Evolutionary conservation across 2,888 invertebrate genomes (phyloP), one percentile per base, ranked within the genome.

Genomic region (Nymphalis polychloros): DNA sequence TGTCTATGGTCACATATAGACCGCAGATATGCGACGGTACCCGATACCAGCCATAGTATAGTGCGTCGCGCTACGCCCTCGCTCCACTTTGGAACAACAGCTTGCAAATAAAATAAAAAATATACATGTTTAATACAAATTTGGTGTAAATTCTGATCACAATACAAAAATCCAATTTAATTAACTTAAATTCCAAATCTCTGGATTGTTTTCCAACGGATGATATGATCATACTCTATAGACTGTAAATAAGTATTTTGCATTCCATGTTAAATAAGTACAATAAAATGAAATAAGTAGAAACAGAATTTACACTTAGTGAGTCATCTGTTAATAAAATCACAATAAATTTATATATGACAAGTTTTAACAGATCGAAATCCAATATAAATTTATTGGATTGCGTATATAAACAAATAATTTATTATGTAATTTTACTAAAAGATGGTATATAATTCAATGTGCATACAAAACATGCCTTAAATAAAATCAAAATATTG

Each of bases 11-110:
- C 83, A 87, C 80, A 88, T 82, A 73, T 86, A 84, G 80, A 85
- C 86, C 86, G 88, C 82, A 81, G 87, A 79, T 81, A 89, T 78
- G 50, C 82, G 84, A 77, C 84, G 84, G 82, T 88, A 88, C 78
- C 78, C 79, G 74, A 81, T 81, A 79, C 84, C 87, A 82, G 86
- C 88, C 87, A 87, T 86, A 84, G 89, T 87, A 88, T 86, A 84
- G 81, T 86, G 86, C 81, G 85, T 88, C 83, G 83, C 78, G 80
- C 79, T 84, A 85, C 81, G 83, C 79, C 85, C 81, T 76, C 81
- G 81, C 72, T 84, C 85, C 85, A 77, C 73, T 81, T 80, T 82
- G 80, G 81, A 81, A 88, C 81, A 88, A 89, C 88, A 88, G 87
- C 88, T 90, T 88, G 89, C 87, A 88, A 90, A 86, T 82, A 83